Base-by-base conservation (phyloP, 2,797 vertebrate genomes). In the Zonotrichia albicollis region DNA sequence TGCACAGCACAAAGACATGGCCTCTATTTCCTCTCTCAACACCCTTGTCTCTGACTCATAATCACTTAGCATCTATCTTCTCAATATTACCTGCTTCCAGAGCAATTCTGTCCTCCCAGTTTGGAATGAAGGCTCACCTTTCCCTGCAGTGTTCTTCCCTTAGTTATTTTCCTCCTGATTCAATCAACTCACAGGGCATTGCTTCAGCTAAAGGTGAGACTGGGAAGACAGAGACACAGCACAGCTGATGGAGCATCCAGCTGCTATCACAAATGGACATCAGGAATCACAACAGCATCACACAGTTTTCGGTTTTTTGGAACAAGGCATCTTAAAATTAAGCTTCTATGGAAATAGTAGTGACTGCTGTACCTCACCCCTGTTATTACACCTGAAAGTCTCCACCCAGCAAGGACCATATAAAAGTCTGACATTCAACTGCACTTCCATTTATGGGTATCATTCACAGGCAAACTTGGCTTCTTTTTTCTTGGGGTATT, bases 1-100 rank as follows among this genome's bases (percentile, higher is more conserved):
- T 7, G 5, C 1, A 1, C 23, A 64, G 45, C 23, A 72, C 38
- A 36, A 57, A 40, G 11, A 42, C 20, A 29, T 0, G 0, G 50
- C 17, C n/a, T 29, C 27, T 7, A 13, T 25, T 84, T 89, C 54
- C 51, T 64, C 45, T 36, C 32, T 32, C 45, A 70, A 1, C 11
- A 17, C 67, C 40, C n/a, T 43, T n/a, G 16, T 23, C n/a, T 50
- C 30, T 84, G 34, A 10, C 12, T 65, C 8, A 2, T 71, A 70
- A 50, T 27, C 25, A 54, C 34, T 30, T 0, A 40, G 40, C 11
- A 64, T 53, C 12, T 16, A 15, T 5, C 5, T 23, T 22, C 62
- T 65, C 29, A 43, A 10, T 10, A 34, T n/a, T 61, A 72, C 3
- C 16, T 36, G 50, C 50, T 81, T 57, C 18, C 26, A 94, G 25